Base-by-base conservation (phyloP, 2,113 vertebrate species). In the Chionodraco myersi region DNA sequence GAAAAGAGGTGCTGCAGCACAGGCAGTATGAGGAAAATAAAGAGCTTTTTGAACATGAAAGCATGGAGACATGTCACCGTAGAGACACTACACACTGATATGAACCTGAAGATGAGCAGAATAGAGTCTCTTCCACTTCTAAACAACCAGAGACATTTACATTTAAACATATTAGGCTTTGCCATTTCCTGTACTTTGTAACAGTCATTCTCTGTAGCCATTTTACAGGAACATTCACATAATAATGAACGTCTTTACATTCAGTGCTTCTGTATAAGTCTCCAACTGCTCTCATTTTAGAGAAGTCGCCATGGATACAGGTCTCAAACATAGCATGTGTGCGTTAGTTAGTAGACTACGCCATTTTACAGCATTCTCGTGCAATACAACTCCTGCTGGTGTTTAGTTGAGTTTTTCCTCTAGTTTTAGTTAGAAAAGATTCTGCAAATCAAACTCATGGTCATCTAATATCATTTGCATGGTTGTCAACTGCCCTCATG, bases 301-400 rank as follows among this genome's bases (percentile, higher is more conserved):
- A 59, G 3, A 5, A 15, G 53, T 85, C 60, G 5, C 77, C 60
- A 66, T 84, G 71, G 71, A 73, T 64, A 75, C 36, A 4, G 34
- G 51, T 53, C 14, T 64, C 12, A 36, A 54, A 26, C 30, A 10
- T 34, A 30, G 30, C 30, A 4, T 30, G 30, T 30, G 34, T 67
- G 14, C n/a, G 45, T 63, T 13, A 36, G 10, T 30, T 56, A 10
- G 51, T 56, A 47, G 30, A 4, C 30, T 3, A 30, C 23, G 45
- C 3, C 21, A 60, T 48, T 11, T 15, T 9, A 3, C 21, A n/a
- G 49, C 21, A 11, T 47, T 66, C 34, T 30, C 52, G 23, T 66
- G 13, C 7, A 2, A 11, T 5, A 41, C 26, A 14, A 11, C 18
- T 66, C 18, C 9, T 21, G 26, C 56, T 12, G 18, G 10, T 54